Base-by-base conservation (phyloP, 2,797 vertebrate species). In the Iguana delicatissima region DNA sequence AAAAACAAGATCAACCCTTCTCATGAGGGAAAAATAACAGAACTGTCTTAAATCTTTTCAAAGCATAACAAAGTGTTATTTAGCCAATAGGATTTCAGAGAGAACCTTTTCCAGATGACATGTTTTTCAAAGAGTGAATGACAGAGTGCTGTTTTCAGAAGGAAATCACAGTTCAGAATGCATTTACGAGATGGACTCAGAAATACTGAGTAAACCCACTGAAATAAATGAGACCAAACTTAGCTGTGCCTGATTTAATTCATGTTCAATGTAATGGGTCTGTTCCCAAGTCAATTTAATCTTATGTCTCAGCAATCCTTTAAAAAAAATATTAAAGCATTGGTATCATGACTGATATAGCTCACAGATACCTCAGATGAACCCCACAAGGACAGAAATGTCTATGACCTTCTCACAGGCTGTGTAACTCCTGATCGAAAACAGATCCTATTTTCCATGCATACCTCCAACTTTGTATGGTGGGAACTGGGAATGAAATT, bases 41-140 rank as follows among this genome's bases (percentile, higher is more conserved):
- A 94, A 92, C 89, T 81, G 93, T 94, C 87, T 93, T 94, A 80
- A 94, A 89, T 93, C 42, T 93, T 94, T 96, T 91, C 88, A 93
- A 93, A 95, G 76, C 46, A 92, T 0, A 3, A 92, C 92, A 90
- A 92, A 91, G 90, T 84, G 77, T 85, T 93, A 92, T 93, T 95
- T 72, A 95, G 84, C 59, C 72, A 92, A 91, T 79, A 92, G 74
- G 79, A 85, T 85, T 93, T 89, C 32, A 88, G 89, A n/a, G 73
- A 92, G 84, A 88, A 89, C 69, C 91, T 95, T 89, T 81, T 87
- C 32, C 38, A 89, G 92, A 93, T 73, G 80, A 14, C 64, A 93
- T 91, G 89, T 93, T 86, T 76, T 5, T 85, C 3, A 85, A 74
- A 83, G 42, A 93, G n/a, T 67, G 84, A 86, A 87, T 91, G 77